Percentiles rank a stretch among this genome's conserved stretches.
These are phyloP conservation scores for Hartigia nigra DNA, from an alignment of 2,888 invertebrate genomes.

Conservation along the genomic window DNA sequence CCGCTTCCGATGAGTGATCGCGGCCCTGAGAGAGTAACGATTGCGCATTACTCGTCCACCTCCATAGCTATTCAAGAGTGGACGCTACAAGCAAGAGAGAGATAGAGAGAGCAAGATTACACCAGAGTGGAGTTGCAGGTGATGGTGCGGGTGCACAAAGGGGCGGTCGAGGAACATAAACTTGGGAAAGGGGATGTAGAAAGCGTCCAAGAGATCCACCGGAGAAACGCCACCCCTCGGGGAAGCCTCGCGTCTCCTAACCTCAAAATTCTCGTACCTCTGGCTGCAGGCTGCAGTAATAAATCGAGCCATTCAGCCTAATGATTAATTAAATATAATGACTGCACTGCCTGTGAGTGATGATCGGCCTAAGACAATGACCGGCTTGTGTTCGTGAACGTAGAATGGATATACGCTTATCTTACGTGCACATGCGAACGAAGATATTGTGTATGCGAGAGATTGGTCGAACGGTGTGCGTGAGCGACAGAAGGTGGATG, in stretches of 20 bases:
- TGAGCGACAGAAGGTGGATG: conserved; percentile 47
- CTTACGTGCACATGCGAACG: conserved; percentile 1
- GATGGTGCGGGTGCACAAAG: background rate
- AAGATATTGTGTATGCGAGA: background rate
- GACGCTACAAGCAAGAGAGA: background rate
- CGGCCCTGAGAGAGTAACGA: conserved; percentile 31
- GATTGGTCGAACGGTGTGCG: background rate
- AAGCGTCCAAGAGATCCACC: background rate
- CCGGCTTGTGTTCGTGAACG: conserved; percentile 37
- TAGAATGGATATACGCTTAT: conserved; percentile 28
- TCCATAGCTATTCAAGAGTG: conserved; percentile 7
- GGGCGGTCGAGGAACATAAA: background rate
- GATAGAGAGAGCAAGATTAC: background rate
- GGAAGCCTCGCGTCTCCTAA: background rate
- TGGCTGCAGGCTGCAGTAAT: conserved; percentile 27
- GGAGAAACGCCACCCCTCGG: background rate
- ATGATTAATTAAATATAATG: conserved; percentile 63
- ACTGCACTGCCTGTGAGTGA: conserved; percentile 49
- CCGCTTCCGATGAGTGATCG: conserved; percentile 44
- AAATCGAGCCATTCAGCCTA: conserved; percentile 52
- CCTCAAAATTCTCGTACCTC: background rate
- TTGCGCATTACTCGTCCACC: conserved; percentile 29
- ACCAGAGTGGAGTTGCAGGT: background rate
- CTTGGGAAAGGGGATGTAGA: background rate
- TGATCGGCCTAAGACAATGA: conserved; percentile 58